phyloP scores from a whole-genome alignment of 2,888 invertebrate species.

The Orthosia incerta region DNA sequence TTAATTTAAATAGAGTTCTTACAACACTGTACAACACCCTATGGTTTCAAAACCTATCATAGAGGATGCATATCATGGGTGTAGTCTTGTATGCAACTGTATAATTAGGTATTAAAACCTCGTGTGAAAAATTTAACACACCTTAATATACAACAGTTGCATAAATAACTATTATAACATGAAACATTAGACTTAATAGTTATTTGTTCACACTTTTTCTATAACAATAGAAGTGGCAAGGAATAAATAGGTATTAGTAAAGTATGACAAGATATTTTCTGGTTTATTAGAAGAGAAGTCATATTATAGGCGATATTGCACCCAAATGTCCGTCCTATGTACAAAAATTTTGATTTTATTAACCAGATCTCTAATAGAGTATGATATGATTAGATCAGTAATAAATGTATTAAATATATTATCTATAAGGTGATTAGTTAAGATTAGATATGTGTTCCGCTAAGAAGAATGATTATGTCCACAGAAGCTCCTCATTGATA shows the following conservation, averaged over 20 bases:
- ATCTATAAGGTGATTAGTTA: slow-evolving; percentile 34
- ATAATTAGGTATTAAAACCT: no score
- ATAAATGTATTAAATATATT: slow-evolving; percentile 17
- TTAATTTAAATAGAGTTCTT: no score
- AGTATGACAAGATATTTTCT: background rate
- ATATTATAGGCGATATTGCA: background rate
- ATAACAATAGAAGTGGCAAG: background rate
- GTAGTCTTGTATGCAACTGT: no score
- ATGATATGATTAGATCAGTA: slow-evolving; percentile 47
- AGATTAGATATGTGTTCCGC: slow-evolving; percentile 56
- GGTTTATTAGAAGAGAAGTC: background rate
- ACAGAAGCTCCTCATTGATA: slow-evolving; percentile 51
- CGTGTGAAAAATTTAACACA: no score
- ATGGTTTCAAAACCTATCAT: no score
- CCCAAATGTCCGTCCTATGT: background rate
- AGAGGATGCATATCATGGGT: no score
- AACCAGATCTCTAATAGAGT: slow-evolving; percentile 9
- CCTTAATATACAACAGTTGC: no score
- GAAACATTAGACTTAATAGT: slow-evolving; percentile 3
- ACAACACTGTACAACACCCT: no score
- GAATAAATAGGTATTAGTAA: background rate
- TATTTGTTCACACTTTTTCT: background rate
- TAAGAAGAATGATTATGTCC: slow-evolving; percentile 52
- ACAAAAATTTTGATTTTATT: background rate
- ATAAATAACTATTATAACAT: background rate